phyloP scores from a whole-genome alignment of 2,888 invertebrate genomes.

The Syrphus vitripennis region DNA sequence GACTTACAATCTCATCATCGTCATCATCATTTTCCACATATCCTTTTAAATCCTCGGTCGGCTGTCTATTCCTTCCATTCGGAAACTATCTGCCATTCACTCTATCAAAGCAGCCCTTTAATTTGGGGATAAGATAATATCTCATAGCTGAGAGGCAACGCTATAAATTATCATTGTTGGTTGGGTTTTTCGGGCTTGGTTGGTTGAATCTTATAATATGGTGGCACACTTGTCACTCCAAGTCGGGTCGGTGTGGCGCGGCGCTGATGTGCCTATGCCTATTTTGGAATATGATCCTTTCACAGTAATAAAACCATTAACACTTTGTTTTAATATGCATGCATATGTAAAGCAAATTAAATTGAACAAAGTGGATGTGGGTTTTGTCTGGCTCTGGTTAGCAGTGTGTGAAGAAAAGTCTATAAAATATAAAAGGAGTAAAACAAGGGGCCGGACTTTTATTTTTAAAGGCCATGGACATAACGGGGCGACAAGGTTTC shows the following conservation, averaged over 20 bases:
- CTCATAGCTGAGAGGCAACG: constrained; percentile 27
- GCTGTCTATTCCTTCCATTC: constrained; percentile 15
- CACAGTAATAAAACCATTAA: constrained; percentile 70
- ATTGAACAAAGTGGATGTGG: constrained; percentile 64
- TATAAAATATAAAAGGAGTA: neutral
- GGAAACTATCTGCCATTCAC: constrained; percentile 66
- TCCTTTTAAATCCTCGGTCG: constrained; percentile 22
- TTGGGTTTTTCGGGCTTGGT: neutral
- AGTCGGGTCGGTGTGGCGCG: neutral
- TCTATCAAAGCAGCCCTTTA: constrained; percentile 58
- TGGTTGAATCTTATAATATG: neutral
- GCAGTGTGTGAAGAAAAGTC: constrained; percentile 17
- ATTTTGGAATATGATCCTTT: constrained; percentile 62
- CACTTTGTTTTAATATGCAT: constrained; percentile 71
- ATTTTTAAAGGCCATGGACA: neutral
- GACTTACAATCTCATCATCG: constrained; percentile 14
- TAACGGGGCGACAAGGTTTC: no score
- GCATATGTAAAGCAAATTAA: constrained; percentile 70
- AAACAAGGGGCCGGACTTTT: neutral
- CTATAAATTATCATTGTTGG: constrained; percentile 62
- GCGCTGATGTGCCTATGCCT: constrained; percentile 4
- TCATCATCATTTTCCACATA: constrained; percentile 50
- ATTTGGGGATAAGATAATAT: constrained; percentile 54
- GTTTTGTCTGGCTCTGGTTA: constrained; percentile 21
- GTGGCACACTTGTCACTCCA: constrained; percentile 34